phyloP scores from a whole-genome alignment of 2,888 invertebrate species.

The Erebia palarica region DNA sequence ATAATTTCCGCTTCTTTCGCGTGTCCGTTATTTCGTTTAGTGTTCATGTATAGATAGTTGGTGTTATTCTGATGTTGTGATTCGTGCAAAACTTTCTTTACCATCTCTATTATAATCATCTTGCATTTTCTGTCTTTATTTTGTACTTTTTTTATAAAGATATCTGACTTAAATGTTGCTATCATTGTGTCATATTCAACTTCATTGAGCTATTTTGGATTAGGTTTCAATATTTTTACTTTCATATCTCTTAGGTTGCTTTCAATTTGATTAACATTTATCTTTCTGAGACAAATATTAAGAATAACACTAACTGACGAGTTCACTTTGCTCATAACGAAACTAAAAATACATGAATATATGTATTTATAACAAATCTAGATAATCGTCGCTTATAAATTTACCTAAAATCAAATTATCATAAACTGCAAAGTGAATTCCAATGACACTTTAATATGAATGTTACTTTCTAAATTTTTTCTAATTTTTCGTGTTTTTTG shows the following conservation, averaged over 20 bases:
- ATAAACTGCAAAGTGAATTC: conserved; percentile 13
- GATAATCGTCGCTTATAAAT: neutral
- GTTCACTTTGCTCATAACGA: conserved; percentile 27
- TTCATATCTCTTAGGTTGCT: neutral
- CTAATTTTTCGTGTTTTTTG: neutral
- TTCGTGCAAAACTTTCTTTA: neutral
- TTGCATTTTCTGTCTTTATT: neutral
- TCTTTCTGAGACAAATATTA: conserved; percentile 14
- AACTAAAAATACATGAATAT: neutral
- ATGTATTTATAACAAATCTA: neutral
- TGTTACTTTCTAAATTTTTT: conserved; percentile 7
- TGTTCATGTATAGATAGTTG: conserved; percentile 32
- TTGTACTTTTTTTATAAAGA: neutral
- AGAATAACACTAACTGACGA: conserved; percentile 31
- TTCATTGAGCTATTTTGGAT: neutral
- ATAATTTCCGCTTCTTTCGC: conserved; percentile 54
- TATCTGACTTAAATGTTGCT: neutral
- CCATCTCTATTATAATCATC: neutral
- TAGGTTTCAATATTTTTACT: neutral
- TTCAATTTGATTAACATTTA: neutral
- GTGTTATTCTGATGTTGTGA: conserved; percentile 38
- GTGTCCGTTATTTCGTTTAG: conserved; percentile 42
- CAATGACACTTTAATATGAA: conserved; percentile 1
- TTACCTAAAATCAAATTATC: neutral
- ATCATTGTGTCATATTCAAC: neutral